Base-by-base conservation (phyloP, 2,797 vertebrate species). In the Dicrostonyx torquatus region DNA sequence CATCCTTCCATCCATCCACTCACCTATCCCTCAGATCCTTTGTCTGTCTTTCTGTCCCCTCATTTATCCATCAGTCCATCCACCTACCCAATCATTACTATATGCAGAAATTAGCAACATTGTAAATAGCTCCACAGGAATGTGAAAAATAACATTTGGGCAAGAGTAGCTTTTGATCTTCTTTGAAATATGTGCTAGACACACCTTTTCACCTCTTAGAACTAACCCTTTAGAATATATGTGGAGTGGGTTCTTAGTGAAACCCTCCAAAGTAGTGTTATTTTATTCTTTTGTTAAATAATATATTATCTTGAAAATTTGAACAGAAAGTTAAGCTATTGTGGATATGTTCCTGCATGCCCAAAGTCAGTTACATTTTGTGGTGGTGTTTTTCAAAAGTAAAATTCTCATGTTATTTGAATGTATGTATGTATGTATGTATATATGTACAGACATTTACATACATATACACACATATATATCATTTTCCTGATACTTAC, bases 251-350 rank as follows among this genome's bases (percentile, higher is more conserved):
- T 76, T 55, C 3, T 6, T 58, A 31, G 17, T 83, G 40, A 64
- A 11, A 45, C 8, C 40, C 3, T 40, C 14, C 45, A 43, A 73
- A 95, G 55, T 11, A 18, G 1, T 68, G 60, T 43, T 55, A 48
- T 64, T 89, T 37, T 40, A 34, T 72, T 91, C 60, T 64, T 50
- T 77, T 68, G 80, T 64, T 91, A 89, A 82, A 76, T 82, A 78
- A 86, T 31, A 80, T 45, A 87, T 14, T 66, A 73, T 72, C 24
- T 60, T 58, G 26, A 84, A 53, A 62, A 13, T 53, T 55, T 34
- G 90, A 77, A 55, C 12, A 45, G 45, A 89, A 87, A 95, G 72
- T 70, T 18, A 76, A 89, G 11, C 22, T 80, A 6, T 43, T 68
- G 24, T 82, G 17, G 17, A 10, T 72, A 50, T 7, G 43, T 3